phyloP scores from a whole-genome alignment of 2,113 vertebrate genomes.

The Scomber japonicus region DNA sequence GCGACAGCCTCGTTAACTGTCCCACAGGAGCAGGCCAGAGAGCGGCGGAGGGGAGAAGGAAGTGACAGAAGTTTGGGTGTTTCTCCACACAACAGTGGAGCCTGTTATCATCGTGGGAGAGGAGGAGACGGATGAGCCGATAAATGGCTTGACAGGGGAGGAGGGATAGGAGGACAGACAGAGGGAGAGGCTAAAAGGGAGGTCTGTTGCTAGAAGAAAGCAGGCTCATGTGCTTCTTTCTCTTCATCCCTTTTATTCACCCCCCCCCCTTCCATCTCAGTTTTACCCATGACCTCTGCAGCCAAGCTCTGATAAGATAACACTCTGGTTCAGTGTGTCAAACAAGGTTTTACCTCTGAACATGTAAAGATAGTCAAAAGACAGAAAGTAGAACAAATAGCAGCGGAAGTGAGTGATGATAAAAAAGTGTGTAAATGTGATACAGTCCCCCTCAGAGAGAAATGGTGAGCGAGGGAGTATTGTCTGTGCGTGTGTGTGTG shows the following conservation, averaged over 20 bases:
- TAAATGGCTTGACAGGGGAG: constrained; percentile 48
- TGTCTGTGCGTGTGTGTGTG: constrained; percentile 24
- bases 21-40: constrained; percentile 37
- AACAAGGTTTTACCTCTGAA: constrained; percentile 31
- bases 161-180: constrained; percentile 33
- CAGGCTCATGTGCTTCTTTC: constrained; percentile 46
- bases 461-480: background rate
- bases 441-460: constrained; percentile 17
- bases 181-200: constrained; percentile 56
- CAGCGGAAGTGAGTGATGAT: background rate
- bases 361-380: constrained; percentile 23
- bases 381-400: constrained; percentile 5
- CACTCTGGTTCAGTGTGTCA: constrained; percentile 29
- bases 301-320: constrained; percentile 54
- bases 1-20: constrained; percentile 51
- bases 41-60: constrained; percentile 54
- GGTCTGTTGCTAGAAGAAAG: constrained; percentile 59
- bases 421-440: constrained; percentile 17
- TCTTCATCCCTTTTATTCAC: constrained; percentile 52
- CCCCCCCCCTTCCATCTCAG: constrained; percentile 9
- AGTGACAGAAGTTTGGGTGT: constrained; percentile 70
- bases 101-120: constrained; percentile 80
- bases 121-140: constrained; percentile 70
- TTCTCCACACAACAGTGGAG: constrained; percentile 68
- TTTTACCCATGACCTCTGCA: constrained; percentile 45